Percentiles rank a stretch among this genome's conserved stretches.
phyloP scores from a whole-genome alignment of 2,113 vertebrate genomes.

The Charadrius vociferus region DNA sequence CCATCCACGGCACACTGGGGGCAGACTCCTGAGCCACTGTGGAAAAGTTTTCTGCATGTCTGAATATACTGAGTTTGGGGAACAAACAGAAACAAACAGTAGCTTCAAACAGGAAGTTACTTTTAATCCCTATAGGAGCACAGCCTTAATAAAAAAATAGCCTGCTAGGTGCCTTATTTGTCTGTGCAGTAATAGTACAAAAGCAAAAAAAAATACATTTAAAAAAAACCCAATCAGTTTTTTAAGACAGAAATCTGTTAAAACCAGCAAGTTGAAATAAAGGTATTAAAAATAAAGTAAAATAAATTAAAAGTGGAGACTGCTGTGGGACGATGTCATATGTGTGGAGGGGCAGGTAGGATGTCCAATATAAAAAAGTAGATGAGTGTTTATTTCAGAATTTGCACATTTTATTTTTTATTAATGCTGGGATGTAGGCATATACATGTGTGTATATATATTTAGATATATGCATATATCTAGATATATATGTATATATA shows the following conservation, averaged over 20 bases:
- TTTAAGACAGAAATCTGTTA: background rate
- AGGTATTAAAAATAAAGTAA: background rate
- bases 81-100: background rate
- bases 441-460: rapidly evolving
- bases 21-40: background rate
- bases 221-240: background rate
- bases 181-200: background rate
- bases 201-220: background rate
- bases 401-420: background rate
- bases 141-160: background rate
- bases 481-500: too few species aligned
- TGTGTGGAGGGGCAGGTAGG: background rate
- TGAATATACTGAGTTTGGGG: background rate
- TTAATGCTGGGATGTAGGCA: background rate
- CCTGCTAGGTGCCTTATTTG: background rate
- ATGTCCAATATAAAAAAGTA: background rate
- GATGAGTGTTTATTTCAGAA: background rate
- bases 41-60: background rate
- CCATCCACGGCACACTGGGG: background rate
- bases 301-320: background rate
- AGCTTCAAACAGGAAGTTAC: background rate
- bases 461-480: rapidly evolving
- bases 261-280: background rate
- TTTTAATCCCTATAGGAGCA: background rate
- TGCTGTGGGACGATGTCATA: background rate